Evolutionary conservation across 2,888 invertebrate species (phyloP).

Genomic region (Sinodicranocentrus sp.): DNA sequence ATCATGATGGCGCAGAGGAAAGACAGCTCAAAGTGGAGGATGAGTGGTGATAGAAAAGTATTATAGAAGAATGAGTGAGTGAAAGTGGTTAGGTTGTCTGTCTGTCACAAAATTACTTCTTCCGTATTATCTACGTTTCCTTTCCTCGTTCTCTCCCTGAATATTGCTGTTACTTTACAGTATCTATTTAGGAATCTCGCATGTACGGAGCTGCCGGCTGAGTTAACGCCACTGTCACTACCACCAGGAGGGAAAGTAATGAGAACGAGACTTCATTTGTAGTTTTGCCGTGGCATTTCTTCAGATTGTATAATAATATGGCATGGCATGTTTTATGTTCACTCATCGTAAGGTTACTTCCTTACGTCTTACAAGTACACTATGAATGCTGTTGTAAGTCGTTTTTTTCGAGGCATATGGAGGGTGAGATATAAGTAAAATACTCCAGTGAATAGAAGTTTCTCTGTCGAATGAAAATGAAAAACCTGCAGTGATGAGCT

Average conservation of each 20-base stretch:
- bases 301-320: constrained; percentile 37
- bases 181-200: constrained; percentile 49
- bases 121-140: constrained; percentile 43
- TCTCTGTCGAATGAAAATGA: constrained; percentile 51
- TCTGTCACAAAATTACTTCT: constrained; percentile 65
- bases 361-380: too few relatives aligned
- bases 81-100: constrained; percentile 53
- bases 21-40: constrained; percentile 44
- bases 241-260: constrained; percentile 61
- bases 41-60: constrained; percentile 59
- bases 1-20: constrained; percentile 29
- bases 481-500: constrained; percentile 31
- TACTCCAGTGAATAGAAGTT: constrained; percentile 35
- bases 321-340: constrained; percentile 59
- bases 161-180: constrained; percentile 38
- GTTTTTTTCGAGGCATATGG: background rate
- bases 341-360: constrained; percentile 32
- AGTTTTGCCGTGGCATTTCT: constrained; percentile 40
- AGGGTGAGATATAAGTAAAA: background rate
- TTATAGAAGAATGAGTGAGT: constrained; percentile 53
- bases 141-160: constrained; percentile 12
- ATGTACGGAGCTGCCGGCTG: constrained; percentile 26
- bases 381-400: too few relatives aligned
- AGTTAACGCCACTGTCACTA: constrained; percentile 13
- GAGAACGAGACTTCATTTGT: constrained; percentile 63